These are phyloP conservation scores for Ochotona princeps DNA, from an alignment of 2,113 vertebrate genomes.

Conservation along the genomic window DNA sequence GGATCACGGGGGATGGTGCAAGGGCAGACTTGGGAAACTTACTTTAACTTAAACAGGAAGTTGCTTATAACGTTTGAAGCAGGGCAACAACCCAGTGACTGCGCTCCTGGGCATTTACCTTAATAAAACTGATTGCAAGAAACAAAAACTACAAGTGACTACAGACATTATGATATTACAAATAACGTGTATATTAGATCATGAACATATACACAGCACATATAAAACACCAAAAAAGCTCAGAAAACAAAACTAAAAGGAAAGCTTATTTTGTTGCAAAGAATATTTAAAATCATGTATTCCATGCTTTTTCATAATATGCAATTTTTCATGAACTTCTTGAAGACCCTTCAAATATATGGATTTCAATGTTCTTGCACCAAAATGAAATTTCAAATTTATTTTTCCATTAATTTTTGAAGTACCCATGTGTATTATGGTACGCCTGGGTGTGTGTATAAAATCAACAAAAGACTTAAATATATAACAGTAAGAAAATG, in stretches of 20 bases:
- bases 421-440: too few species aligned
- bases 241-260: too few species aligned
- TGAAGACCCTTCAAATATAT: too few species aligned
- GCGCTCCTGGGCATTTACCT: background rate
- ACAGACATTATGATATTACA: background rate
- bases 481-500: background rate
- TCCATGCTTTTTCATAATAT: too few species aligned
- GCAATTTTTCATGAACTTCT: too few species aligned
- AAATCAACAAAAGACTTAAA: background rate
- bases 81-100: background rate
- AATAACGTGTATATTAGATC: background rate
- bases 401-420: too few species aligned
- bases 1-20: background rate
- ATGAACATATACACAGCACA: background rate
- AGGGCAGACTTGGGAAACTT: background rate
- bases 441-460: background rate
- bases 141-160: background rate
- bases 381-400: too few species aligned
- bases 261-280: too few species aligned
- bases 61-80: background rate
- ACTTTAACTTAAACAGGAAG: background rate
- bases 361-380: too few species aligned
- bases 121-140: background rate
- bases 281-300: too few species aligned
- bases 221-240: too few species aligned